Percentiles rank a stretch among this genome's conserved stretches.
Evolutionary conservation across 64 coral and sea anemone species (phyloP).

Genomic region (Actinia tenebrosa): DNA sequence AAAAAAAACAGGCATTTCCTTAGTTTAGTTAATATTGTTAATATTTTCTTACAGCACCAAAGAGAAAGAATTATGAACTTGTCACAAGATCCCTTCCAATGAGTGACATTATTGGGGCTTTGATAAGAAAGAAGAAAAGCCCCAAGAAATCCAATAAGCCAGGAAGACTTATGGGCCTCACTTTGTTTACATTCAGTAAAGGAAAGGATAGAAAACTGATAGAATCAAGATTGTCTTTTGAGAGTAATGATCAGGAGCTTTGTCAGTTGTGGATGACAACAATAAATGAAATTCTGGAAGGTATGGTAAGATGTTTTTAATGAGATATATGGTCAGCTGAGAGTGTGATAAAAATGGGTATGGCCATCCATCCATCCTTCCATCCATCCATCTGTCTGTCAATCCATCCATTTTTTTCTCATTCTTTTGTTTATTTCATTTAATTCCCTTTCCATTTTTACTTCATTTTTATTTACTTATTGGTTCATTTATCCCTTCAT

Average conservation of each 20-base stretch:
- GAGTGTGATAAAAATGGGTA: too few relatives aligned
- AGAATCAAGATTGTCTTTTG: conserved; percentile 56
- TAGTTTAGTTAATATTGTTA: not conserved
- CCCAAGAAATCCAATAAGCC: conserved; percentile 18
- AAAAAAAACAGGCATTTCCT: too few relatives aligned
- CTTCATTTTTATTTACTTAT: too few relatives aligned
- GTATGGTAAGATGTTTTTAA: conserved; percentile 15
- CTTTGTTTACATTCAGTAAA: conserved; percentile 49
- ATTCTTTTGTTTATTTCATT: too few relatives aligned
- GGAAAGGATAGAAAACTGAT: conserved; percentile 41
- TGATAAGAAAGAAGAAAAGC: conserved; percentile 42
- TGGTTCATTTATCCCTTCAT: too few relatives aligned
- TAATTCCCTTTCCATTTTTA: too few relatives aligned
- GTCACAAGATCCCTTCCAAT: conserved; percentile 50
- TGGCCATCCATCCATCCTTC: too few relatives aligned
- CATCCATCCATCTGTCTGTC: too few relatives aligned
- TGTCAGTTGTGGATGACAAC: conserved; percentile 59
- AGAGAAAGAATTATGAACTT: conserved; percentile 17
- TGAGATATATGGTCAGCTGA: too few relatives aligned
- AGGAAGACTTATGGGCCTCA: conserved; percentile 56
- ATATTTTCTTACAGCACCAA: not conserved
- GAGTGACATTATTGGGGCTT: conserved; percentile 57
- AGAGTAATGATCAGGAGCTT: conserved; percentile 37
- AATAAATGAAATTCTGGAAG: conserved; percentile 55
- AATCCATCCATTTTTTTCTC: too few relatives aligned